A percentile compares a stretch with the other conserved stretches of the same genome.
Conservation (phyloP, 2,797 vertebrate genomes). For the Macrochelys suwanniensis region DNA sequence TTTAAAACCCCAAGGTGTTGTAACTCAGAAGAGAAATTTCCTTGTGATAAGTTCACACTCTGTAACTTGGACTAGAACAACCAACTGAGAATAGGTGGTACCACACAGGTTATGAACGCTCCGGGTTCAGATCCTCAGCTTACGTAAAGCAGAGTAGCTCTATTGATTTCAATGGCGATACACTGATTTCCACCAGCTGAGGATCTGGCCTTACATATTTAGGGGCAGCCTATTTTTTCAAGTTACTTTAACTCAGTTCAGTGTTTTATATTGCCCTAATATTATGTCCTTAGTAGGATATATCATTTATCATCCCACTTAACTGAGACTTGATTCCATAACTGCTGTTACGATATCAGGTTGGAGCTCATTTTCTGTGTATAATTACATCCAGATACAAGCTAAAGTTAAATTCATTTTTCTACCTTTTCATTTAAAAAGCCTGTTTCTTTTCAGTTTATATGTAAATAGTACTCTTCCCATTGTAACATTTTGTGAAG, state of each 20-base stretch:
- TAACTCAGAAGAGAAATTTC: background rate
- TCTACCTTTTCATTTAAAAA: conserved; percentile 38
- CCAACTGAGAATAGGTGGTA: fast-evolving
- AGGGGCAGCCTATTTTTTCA: background rate
- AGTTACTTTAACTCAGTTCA: background rate
- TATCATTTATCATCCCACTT: conserved; percentile 7
- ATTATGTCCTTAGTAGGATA: background rate
- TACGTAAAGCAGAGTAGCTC: background rate
- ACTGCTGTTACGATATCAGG: background rate
- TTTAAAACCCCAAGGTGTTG: background rate
- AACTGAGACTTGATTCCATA: background rate
- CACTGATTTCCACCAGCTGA: background rate
- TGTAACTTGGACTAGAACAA: background rate
- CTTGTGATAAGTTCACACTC: background rate
- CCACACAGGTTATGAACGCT: background rate
- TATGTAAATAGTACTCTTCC: conserved; percentile 57
- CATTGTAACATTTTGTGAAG: conserved; percentile 36
- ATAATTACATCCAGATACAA: conserved; percentile 28
- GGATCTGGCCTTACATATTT: background rate
- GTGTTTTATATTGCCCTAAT: background rate
- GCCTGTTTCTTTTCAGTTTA: conserved; percentile 18
- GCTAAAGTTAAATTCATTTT: conserved; percentile 32
- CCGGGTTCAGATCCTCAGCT: background rate
- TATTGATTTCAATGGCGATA: background rate
- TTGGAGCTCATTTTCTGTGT: conserved; percentile 25